phyloP scores from a whole-genome alignment of 2,797 vertebrate genomes.

The Cheracebus regulus region DNA sequence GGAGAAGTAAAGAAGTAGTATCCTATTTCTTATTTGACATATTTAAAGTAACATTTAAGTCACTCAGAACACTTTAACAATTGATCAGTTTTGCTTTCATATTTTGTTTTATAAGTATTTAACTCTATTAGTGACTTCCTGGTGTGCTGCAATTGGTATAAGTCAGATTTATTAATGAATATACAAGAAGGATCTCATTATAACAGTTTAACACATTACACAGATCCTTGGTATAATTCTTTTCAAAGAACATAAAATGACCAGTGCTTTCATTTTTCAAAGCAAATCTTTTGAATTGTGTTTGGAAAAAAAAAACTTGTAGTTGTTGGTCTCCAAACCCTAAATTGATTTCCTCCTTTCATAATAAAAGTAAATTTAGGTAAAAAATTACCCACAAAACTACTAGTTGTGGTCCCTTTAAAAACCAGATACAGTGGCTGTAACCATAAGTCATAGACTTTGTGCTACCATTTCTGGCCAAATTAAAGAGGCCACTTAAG shows the following conservation, averaged over 20 bases:
- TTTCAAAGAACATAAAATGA: conserved; percentile 24
- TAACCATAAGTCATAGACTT: conserved; percentile 60
- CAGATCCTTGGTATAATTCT: not conserved
- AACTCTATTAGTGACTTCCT: not conserved
- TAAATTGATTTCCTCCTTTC: conserved; percentile 52
- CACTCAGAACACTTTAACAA: not conserved
- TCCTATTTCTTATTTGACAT: not conserved
- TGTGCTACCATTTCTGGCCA: conserved; percentile 60
- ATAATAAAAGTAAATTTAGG: conserved; percentile 65
- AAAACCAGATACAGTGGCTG: conserved; percentile 52
- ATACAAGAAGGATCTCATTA: not conserved
- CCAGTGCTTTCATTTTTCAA: conserved; percentile 28
- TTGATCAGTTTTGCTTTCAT: not conserved
- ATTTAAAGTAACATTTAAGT: conserved; percentile 17
- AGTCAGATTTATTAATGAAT: not conserved
- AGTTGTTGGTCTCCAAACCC: conserved; percentile 60
- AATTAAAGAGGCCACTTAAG: conserved; percentile 43
- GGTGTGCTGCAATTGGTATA: not conserved
- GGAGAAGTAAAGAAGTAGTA: not conserved
- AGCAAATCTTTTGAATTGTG: conserved; percentile 48
- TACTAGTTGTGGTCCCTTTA: conserved; percentile 61
- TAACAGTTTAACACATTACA: not conserved
- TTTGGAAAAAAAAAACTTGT: conserved; percentile 37
- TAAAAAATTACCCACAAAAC: conserved; percentile 62
- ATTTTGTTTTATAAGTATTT: conserved; percentile 22